phyloP scores from a whole-genome alignment of 2,888 invertebrate genomes.

The Diadegma fenestrale region DNA sequence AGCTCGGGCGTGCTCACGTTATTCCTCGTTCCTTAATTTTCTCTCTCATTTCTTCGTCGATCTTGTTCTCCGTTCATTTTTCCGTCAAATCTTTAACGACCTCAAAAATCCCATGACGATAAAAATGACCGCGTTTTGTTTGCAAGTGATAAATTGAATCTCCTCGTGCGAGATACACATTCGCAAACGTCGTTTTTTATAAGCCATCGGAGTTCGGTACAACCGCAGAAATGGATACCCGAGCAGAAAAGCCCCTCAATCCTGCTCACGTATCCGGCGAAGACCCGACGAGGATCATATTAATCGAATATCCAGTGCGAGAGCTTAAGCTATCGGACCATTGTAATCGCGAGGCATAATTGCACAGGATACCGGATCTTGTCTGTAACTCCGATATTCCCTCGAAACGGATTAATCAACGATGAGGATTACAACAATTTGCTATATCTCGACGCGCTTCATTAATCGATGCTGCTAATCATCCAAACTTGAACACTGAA shows the following conservation, averaged over 20 bases:
- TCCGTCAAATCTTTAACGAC: not conserved
- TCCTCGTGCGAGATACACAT: not conserved
- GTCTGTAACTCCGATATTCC: slow-evolving; percentile 6
- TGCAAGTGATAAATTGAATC: not conserved
- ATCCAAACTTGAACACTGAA: no score
- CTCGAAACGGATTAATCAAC: slow-evolving; percentile 30
- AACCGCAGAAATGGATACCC: not conserved
- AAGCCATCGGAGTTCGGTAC: not conserved
- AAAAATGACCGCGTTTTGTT: no score
- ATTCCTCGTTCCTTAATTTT: not conserved
- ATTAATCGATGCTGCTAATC: not conserved
- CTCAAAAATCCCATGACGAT: no score
- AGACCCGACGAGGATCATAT: slow-evolving; percentile 29
- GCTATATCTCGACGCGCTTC: not conserved
- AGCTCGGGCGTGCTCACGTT: not conserved
- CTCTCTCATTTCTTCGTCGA: not conserved
- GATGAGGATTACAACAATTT: not conserved
- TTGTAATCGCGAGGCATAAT: slow-evolving; percentile 38
- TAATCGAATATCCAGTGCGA: slow-evolving; percentile 39
- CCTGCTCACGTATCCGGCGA: no score
- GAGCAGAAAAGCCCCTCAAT: not conserved
- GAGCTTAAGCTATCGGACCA: slow-evolving; percentile 40
- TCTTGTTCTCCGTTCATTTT: not conserved
- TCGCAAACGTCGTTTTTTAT: not conserved
- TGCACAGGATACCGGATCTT: not conserved